phyloP scores from a whole-genome alignment of 92 coral and sea anemone species.

The Pocillopora meandrina region DNA sequence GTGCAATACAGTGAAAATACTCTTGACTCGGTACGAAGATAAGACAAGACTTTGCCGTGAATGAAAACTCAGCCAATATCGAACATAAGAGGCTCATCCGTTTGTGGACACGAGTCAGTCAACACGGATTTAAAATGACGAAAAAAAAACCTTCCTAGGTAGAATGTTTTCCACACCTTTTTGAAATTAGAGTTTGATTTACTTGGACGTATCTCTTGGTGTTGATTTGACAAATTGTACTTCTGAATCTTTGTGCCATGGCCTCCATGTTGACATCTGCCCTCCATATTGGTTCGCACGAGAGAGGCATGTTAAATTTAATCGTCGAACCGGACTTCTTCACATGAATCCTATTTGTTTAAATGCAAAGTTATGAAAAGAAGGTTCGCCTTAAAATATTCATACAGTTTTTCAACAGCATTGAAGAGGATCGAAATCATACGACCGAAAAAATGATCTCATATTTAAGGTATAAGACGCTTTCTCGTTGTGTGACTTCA shows the following conservation, averaged over 20 bases:
- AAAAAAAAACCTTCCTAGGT: neutral
- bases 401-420: neutral
- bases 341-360: conserved; percentile 34
- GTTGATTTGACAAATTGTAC: conserved; percentile 24
- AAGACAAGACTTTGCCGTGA: conserved; percentile 5
- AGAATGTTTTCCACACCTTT: conserved; percentile 17
- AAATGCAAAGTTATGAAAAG: neutral
- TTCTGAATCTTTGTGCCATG: conserved; percentile 1
- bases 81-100: conserved; percentile 14
- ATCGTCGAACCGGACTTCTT: conserved; percentile 14
- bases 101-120: conserved; percentile 25
- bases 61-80: conserved; percentile 14
- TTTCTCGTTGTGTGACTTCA: neutral
- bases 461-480: neutral
- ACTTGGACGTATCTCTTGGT: neutral
- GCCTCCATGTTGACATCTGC: conserved; percentile 27
- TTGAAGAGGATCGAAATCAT: neutral
- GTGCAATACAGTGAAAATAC: conserved; percentile 13
- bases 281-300: conserved; percentile 38
- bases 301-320: conserved; percentile 23
- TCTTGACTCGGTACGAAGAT: neutral
- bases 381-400: neutral
- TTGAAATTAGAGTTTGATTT: conserved; percentile 19
- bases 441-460: neutral
- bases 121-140: conserved; percentile 24